These are phyloP conservation scores for Andinoacara biseriatus DNA, from an alignment of 2,113 vertebrate species.

Conservation along the genomic window DNA sequence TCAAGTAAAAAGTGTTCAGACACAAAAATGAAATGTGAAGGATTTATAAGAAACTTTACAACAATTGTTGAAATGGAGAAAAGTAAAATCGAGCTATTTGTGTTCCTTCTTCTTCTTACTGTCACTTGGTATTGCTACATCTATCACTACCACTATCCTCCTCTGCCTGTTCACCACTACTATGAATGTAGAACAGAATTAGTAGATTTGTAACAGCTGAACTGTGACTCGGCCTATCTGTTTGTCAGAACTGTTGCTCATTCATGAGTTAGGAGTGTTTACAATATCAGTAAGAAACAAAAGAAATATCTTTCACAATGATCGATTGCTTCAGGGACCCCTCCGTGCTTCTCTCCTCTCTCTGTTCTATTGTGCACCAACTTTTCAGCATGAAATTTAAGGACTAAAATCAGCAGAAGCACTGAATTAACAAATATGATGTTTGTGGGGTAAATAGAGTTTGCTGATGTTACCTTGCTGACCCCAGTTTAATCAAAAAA, in stretches of 20 bases:
- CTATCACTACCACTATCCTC: too few relatives aligned
- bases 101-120: too few relatives aligned
- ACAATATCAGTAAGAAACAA: not conserved
- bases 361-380: not conserved
- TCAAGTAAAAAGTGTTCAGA: too few relatives aligned
- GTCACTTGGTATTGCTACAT: too few relatives aligned
- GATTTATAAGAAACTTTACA: too few relatives aligned
- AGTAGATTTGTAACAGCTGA: not conserved
- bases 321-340: not conserved
- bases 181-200: not conserved
- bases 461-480: not conserved
- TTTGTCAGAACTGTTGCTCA: slow-evolving; percentile 3
- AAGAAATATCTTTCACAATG: not conserved
- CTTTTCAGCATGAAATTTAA: not conserved
- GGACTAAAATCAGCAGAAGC: not conserved
- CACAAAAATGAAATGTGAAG: too few relatives aligned
- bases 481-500: not conserved
- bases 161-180: too few relatives aligned
- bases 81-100: too few relatives aligned
- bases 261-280: not conserved
- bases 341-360: accelerated
- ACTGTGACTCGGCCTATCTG: not conserved
- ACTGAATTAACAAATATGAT: not conserved
- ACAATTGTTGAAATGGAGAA: too few relatives aligned
- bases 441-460: not conserved